Conservation (phyloP, 1,140 invertebrate genomes). For the Drosophila nigromelanica region DNA sequence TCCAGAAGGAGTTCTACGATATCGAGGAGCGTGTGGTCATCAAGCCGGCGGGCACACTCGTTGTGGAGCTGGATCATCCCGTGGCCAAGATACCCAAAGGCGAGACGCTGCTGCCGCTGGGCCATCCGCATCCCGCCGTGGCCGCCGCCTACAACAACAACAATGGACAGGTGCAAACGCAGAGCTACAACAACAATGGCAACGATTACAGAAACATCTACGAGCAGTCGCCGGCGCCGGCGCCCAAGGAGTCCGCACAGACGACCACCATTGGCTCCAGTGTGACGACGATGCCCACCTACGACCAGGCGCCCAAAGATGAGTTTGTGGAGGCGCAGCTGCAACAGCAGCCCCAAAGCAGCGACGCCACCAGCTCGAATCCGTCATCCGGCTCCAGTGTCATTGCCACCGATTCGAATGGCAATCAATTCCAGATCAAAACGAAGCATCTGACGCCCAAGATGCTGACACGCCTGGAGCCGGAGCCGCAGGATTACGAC, state of each 20-base stretch:
- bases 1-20: slow-evolving; percentile 88
- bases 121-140: slow-evolving; percentile 78
- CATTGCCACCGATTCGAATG: slow-evolving; percentile 52
- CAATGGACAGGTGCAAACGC: slow-evolving; percentile 51
- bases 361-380: slow-evolving; percentile 42
- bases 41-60: slow-evolving; percentile 87
- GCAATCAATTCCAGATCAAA: slow-evolving; percentile 66
- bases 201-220: slow-evolving; percentile 60
- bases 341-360: slow-evolving; percentile 45
- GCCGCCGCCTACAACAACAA: slow-evolving; percentile 66
- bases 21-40: slow-evolving; percentile 87
- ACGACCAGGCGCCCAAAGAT: slow-evolving; percentile 65
- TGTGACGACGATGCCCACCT: slow-evolving; percentile 73
- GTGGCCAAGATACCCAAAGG: slow-evolving; percentile 86
- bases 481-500: slow-evolving; percentile 55
- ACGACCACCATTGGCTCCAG: slow-evolving; percentile 67
- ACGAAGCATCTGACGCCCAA: slow-evolving; percentile 59
- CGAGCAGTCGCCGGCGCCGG: slow-evolving; percentile 16
- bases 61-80: slow-evolving; percentile 87
- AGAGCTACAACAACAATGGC: slow-evolving; percentile 55
- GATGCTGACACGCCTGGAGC: slow-evolving; percentile 55
- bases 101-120: slow-evolving; percentile 71
- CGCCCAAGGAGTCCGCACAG: slow-evolving; percentile 53
- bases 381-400: slow-evolving; percentile 29
- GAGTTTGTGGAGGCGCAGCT: slow-evolving; percentile 70